Percentiles rank a stretch among this genome's conserved stretches.
phyloP scores from a whole-genome alignment of 2,113 vertebrate genomes.

The Dascyllus trimaculatus region DNA sequence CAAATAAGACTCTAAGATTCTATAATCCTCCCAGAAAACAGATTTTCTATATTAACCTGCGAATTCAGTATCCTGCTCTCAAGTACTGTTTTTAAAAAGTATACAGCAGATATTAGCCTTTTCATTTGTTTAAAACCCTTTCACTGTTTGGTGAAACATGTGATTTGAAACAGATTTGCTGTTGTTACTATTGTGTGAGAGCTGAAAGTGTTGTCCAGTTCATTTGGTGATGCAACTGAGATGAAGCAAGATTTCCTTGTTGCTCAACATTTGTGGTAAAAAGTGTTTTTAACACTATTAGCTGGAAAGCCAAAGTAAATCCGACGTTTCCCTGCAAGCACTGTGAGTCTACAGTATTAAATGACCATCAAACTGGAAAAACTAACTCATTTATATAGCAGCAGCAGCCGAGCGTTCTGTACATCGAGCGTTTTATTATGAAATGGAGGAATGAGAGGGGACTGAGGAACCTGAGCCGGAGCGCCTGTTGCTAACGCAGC shows the following conservation, averaged over 20 bases:
- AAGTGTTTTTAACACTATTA: not conserved
- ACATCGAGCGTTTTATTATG: not conserved
- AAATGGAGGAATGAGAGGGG: slow-evolving; percentile 10
- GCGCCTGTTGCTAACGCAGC: slow-evolving; percentile 49
- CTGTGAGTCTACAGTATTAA: not conserved
- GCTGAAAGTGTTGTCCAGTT: not conserved
- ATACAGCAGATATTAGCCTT: no score
- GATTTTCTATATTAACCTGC: no score
- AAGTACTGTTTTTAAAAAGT: no score
- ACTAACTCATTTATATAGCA: not conserved
- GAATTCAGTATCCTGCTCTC: no score
- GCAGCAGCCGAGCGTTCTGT: not conserved
- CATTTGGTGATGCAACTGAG: not conserved
- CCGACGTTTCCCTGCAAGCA: not conserved
- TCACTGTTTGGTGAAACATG: not conserved
- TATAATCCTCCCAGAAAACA: no score
- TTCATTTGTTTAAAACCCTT: no score
- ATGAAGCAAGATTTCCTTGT: not conserved
- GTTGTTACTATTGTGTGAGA: not conserved
- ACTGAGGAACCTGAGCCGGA: not conserved
- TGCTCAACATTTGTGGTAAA: slow-evolving; percentile 16
- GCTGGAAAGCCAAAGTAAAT: not conserved
- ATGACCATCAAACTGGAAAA: slow-evolving; percentile 5
- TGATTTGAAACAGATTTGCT: not conserved
- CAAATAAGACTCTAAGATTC: no score